Evolutionary conservation across 2,797 vertebrate genomes (phyloP), one percentile per base, ranked within the genome.

Genomic region (Cossypha dichroa): DNA sequence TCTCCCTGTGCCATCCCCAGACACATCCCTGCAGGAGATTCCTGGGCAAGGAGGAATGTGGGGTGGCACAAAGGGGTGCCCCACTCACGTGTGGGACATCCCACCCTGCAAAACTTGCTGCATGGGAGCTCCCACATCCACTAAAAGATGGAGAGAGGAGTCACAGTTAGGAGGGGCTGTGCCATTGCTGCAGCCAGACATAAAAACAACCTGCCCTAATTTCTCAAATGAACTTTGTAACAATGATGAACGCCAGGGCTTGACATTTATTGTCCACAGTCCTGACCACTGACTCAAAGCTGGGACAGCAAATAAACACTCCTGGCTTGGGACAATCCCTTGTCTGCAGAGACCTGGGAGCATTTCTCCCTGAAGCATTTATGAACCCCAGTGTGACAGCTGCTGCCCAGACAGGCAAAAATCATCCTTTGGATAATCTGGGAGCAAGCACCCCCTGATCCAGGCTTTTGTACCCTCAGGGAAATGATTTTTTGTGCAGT

Each of bases 291-390:
- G 34, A 62, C 58, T 62, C 0, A 0, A 79, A 62, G 59, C 51
- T 59, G 36, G 59, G 63, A 78, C 76, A 93, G 85, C 69, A 94
- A 90, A 86, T 70, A 84, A 95, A 85, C 67, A 25, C 28, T 19
- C 19, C 33, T 75, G 75, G 38, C 48, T 59, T 54, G 69, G 72
- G 70, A 56, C 38, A 60, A 22, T 21, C 45, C 3, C 0, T 51
- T 43, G 25, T 73, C 38, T 75, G 66, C 69, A 58, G 40, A 34
- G 64, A 63, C 18, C 22, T 40, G 20, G 38, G 38, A 64, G 12
- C 13, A 26, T 26, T 69, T 36, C 10, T 72, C 22, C 17, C 15
- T 40, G 33, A 29, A 67, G 5, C 11, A 15, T 51, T 75, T 49
- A 16, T 43, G 52, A 84, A 51, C 10, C 4, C 11, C 22, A 6